Base-by-base conservation (phyloP, 2,113 vertebrate species). In the Furnarius figulus region DNA sequence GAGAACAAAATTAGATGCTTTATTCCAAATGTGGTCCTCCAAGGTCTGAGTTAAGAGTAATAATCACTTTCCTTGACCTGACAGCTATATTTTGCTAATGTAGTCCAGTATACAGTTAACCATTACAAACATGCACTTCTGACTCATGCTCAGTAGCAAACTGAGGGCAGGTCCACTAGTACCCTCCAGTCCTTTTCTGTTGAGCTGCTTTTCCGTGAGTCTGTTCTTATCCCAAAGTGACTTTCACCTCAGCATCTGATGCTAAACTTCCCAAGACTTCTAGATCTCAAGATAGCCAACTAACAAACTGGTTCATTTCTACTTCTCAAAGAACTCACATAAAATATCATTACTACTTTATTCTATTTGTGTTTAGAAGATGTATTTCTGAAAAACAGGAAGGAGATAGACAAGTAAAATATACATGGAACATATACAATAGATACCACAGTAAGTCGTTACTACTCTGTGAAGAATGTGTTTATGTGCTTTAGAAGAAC, bases 401-500 rank as follows among this genome's bases (percentile, higher is more conserved):
- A 73, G n/a, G 25, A 86, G 25, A 77, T 21, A 66, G 20, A 74
- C 42, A 87, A 17, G 19, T 33, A 16, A 83, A 93, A 76, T 85
- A 79, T 58, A 25, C 65, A 30, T 24, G 19, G 71, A 90, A 66
- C 40, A 66, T 56, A 76, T 66, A 68, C 85, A 97, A 56, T 9
- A 59, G 49, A 68, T 80, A 80, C 46, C 59, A 46, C 10, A 71
- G 33, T 35, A 82, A 92, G 46, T 83, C 59, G 42, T 90, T 85
- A 85, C 42, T 77, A 7, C 67, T 46, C 23, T 1, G 0, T 58
- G 72, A 88, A 92, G 75, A 90, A 80, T n/a, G 59, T 6, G 93
- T 93, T 95, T 74, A 86, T 84, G 55, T 86, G 83, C 37, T 85
- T 90, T 95, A 59, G 67, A 94, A 95, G 90, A 92, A 74, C 88